Percentiles rank a stretch among this genome's conserved stretches.
phyloP scores from a whole-genome alignment of 2,888 invertebrate genomes.

The Zootermopsis nevadensis region DNA sequence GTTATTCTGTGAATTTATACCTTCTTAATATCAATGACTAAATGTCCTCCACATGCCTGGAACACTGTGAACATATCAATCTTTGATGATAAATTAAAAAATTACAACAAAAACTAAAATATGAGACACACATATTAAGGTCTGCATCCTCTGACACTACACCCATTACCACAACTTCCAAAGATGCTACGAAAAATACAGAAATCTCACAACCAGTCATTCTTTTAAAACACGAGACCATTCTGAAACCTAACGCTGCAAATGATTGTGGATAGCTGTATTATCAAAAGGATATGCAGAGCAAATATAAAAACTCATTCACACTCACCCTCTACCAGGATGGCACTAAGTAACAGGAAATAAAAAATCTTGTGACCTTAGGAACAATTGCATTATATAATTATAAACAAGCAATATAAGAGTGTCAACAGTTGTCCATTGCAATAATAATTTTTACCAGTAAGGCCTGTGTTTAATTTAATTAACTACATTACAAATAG shows the following conservation, averaged over 20 bases:
- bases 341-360: constrained; percentile 27
- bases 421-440: constrained; percentile 22
- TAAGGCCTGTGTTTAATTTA: constrained; percentile 39
- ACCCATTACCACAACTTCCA: neutral
- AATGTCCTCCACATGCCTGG: neutral
- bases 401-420: constrained; percentile 40
- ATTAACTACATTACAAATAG: constrained; percentile 19
- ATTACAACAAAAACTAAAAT: constrained; percentile 28
- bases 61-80: neutral
- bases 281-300: neutral
- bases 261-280: constrained; percentile 5
- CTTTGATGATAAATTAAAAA: neutral
- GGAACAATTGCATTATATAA: constrained; percentile 41
- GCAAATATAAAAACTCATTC: constrained; percentile 15
- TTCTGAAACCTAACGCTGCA: neutral
- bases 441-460: constrained; percentile 8
- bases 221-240: neutral
- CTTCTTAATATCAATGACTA: neutral
- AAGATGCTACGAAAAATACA: constrained; percentile 1
- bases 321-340: constrained; percentile 21
- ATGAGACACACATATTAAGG: constrained; percentile 9
- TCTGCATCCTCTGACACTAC: neutral
- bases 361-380: constrained; percentile 44
- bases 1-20: neutral
- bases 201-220: neutral